phyloP scores from a whole-genome alignment of 2,113 vertebrate genomes.

The Glareola pratincola region DNA sequence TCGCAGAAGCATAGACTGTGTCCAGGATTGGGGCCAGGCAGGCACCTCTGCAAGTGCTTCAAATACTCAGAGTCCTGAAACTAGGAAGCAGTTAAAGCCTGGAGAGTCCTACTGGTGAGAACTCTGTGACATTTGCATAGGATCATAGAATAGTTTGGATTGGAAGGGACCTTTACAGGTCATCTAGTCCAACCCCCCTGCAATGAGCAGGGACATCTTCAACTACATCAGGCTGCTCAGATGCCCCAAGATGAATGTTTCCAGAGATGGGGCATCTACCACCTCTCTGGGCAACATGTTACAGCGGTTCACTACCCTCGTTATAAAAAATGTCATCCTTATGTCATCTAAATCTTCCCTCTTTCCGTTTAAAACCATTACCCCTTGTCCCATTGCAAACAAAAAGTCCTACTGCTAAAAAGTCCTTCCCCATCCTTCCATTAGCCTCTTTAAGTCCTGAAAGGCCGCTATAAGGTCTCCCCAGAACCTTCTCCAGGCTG shows the following conservation, averaged over 20 bases:
- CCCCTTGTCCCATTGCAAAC: background rate
- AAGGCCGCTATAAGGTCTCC: background rate
- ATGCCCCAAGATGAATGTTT: background rate
- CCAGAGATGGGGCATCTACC: background rate
- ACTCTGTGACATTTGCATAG: background rate
- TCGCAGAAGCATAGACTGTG: too few species aligned
- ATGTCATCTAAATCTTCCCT: background rate
- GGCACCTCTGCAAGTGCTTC: background rate
- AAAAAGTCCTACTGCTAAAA: too few species aligned
- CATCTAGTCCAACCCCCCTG: background rate
- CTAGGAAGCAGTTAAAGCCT: background rate
- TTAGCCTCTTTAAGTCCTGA: background rate
- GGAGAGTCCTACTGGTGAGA: background rate
- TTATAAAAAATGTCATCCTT: background rate
- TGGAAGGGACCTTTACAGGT: background rate
- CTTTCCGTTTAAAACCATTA: background rate
- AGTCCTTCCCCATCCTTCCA: background rate
- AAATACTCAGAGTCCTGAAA: background rate
- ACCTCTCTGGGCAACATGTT: background rate
- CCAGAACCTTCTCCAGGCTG: background rate
- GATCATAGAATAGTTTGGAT: background rate
- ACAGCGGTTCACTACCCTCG: background rate
- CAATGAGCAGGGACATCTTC: background rate
- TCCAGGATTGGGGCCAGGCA: background rate
- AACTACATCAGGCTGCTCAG: background rate